Conservation (phyloP, 2,113 vertebrate species). For the Sakesphorus luctuosus region DNA sequence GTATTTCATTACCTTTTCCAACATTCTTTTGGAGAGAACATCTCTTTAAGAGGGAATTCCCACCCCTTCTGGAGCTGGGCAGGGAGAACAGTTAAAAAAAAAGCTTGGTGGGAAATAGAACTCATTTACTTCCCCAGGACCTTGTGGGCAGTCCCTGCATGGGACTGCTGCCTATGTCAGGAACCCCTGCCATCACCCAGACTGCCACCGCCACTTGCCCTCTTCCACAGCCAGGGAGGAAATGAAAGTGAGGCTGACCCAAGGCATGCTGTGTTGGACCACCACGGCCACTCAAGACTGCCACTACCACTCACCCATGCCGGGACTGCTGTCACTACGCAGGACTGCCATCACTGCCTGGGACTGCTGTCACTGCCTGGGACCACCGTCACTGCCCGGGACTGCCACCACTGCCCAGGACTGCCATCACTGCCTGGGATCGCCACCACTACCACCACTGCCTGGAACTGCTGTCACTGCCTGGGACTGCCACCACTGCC, state of each 20-base stretch:
- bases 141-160: not conserved
- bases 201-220: not conserved
- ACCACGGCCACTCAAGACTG: not conserved
- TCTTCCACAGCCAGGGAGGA: not conserved
- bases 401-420: too few species aligned
- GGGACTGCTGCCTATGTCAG: not conserved
- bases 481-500: too few species aligned
- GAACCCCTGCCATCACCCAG: not conserved
- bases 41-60: not conserved
- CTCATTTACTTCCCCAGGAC: not conserved
- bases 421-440: too few species aligned
- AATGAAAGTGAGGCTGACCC: not conserved
- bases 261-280: not conserved
- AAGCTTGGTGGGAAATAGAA: not conserved
- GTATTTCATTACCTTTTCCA: not conserved
- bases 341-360: too few species aligned
- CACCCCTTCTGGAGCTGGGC: not conserved
- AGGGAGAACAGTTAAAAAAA: not conserved
- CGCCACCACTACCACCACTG: too few species aligned
- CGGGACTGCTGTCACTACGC: too few species aligned
- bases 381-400: too few species aligned
- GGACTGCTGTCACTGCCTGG: too few species aligned
- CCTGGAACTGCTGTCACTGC: too few species aligned
- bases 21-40: not conserved
- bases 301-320: not conserved